Evolutionary conservation across 2,113 vertebrate genomes (phyloP).

Genomic region (Condylura cristata): DNA sequence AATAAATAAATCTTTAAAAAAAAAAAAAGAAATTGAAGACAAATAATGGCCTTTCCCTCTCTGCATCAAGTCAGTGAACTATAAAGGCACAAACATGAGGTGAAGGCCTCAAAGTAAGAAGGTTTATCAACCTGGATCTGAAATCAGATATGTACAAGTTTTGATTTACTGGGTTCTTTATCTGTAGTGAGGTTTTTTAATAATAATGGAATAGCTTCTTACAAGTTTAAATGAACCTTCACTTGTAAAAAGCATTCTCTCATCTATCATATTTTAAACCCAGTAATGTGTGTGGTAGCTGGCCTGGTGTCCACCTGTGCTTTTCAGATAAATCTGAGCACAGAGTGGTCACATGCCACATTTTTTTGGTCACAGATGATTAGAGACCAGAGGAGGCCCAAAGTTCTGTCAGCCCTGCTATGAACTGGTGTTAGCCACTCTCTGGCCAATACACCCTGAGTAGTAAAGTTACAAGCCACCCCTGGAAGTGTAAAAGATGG

Average conservation of each 20-base stretch:
- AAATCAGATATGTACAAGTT: not conserved
- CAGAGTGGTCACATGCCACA: accelerated
- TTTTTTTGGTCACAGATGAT: not conserved
- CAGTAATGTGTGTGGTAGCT: not conserved
- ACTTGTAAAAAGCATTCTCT: not conserved
- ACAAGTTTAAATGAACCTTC: not conserved
- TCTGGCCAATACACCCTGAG: not conserved
- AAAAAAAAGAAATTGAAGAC: slow-evolving; percentile 23
- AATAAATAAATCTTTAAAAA: too few relatives aligned
- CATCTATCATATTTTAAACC: slow-evolving; percentile 15
- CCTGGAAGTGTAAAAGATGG: not conserved
- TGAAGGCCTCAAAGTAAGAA: not conserved
- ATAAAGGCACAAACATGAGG: not conserved
- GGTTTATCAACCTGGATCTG: not conserved
- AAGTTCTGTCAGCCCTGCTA: not conserved
- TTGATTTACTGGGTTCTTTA: not conserved
- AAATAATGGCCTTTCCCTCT: not conserved
- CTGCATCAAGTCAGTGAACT: not conserved
- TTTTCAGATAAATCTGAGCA: not conserved
- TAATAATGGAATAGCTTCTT: slow-evolving; percentile 45
- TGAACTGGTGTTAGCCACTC: accelerated
- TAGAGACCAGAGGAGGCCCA: not conserved
- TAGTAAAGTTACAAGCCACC: not conserved
- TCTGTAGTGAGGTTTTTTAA: not conserved
- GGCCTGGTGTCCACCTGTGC: not conserved